These are phyloP conservation scores for Sterrhoptilus dennistouni DNA, from an alignment of 2,113 vertebrate genomes.

Conservation along the genomic window DNA sequence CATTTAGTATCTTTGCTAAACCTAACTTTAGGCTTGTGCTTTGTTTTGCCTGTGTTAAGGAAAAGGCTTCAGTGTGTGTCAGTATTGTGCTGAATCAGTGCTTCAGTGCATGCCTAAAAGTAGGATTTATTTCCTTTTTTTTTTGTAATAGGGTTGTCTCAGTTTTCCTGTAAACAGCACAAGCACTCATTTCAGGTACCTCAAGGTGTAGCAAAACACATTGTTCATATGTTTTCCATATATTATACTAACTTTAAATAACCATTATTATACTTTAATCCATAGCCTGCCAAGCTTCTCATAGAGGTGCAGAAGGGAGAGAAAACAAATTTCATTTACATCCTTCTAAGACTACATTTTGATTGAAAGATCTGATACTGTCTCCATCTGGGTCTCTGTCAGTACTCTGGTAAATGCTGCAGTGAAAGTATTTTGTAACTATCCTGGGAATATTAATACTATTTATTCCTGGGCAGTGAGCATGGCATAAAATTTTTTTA, in stretches of 20 bases:
- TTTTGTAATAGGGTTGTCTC: not conserved
- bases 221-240: not conserved
- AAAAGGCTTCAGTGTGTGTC: not conserved
- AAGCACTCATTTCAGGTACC: not conserved
- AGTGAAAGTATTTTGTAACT: not conserved
- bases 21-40: not conserved
- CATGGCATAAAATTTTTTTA: not conserved
- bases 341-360: not conserved
- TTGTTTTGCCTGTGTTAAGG: not conserved
- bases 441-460: not conserved
- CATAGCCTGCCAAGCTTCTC: not conserved
- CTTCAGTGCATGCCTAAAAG: not conserved
- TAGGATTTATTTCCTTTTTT: rapidly evolving
- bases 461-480: not conserved
- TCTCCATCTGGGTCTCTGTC: not conserved
- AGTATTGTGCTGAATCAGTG: not conserved
- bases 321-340: not conserved
- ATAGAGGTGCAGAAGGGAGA: not conserved
- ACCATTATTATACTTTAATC: not conserved
- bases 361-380: not conserved
- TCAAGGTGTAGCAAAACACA: not conserved
- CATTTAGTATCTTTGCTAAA: not conserved
- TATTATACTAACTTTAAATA: not conserved
- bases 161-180: not conserved
- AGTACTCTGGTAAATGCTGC: not conserved